Percentiles rank a stretch among this genome's conserved stretches.
Evolutionary conservation across 35 echinoderm and acorn worm genomes (phyloP).

Genomic region (Stichopus chloronotus): DNA sequence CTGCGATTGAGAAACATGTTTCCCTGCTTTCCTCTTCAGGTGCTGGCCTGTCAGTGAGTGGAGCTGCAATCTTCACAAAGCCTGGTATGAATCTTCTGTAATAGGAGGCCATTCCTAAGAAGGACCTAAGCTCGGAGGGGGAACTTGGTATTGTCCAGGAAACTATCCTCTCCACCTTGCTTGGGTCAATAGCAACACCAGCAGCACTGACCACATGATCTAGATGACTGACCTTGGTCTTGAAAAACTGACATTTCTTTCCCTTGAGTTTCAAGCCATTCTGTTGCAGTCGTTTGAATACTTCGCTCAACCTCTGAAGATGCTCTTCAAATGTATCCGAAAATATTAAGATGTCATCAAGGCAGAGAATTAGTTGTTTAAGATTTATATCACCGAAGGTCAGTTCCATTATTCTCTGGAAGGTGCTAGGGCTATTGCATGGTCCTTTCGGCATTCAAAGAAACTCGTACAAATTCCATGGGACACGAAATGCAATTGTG

Average conservation of each 20-base stretch:
- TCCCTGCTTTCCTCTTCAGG: neutral
- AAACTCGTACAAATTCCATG: neutral
- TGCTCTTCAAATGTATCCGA: neutral
- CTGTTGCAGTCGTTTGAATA: neutral
- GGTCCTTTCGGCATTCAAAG: neutral
- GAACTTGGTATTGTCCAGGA: neutral
- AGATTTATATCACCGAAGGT: neutral
- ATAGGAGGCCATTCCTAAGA: no score
- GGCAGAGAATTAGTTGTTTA: neutral
- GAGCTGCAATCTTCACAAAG: no score
- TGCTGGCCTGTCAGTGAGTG: neutral
- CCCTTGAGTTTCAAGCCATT: neutral
- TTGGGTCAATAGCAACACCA: no score
- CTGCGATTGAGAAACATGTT: no score
- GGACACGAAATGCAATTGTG: constrained; percentile 3
- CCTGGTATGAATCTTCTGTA: no score
- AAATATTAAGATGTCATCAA: constrained; percentile 2
- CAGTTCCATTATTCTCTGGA: constrained; percentile 15
- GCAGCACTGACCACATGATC: no score
- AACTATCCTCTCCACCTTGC: no score
- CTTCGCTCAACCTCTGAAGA: neutral
- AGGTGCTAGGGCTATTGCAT: constrained; percentile 34
- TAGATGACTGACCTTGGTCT: no score
- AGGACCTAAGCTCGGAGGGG: no score
- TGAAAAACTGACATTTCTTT: neutral